These are phyloP conservation scores for Propithecus deckenii DNA, from an alignment of 2,797 vertebrate genomes.

Conservation along the genomic window DNA sequence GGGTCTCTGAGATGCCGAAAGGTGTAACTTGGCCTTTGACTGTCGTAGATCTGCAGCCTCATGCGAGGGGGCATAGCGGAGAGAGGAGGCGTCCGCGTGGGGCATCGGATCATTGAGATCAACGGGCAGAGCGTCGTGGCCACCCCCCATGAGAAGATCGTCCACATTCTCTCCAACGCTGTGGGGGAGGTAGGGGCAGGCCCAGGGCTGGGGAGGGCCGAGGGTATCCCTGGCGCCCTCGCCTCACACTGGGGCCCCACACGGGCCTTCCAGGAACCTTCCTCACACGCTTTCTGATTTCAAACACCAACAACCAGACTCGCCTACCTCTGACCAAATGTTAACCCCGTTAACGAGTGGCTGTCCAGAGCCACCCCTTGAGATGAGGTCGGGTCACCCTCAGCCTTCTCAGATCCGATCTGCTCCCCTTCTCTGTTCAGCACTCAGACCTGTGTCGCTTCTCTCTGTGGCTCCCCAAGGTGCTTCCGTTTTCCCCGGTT, in stretches of 20 bases:
- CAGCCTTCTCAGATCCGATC: background rate
- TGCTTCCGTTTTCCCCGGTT: background rate
- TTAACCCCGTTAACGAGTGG: accelerated
- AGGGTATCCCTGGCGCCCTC: no score
- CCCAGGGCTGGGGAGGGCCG: accelerated
- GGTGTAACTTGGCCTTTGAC: background rate
- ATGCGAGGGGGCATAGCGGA: conserved; percentile 98
- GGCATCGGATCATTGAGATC: conserved; percentile 98
- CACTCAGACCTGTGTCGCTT: background rate
- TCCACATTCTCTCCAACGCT: conserved; percentile 96
- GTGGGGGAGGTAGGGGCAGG: conserved; percentile 93
- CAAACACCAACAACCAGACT: no score
- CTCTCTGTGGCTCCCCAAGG: background rate
- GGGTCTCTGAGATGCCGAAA: accelerated
- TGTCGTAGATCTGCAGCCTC: conserved; percentile 95
- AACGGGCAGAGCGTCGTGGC: conserved; percentile 98
- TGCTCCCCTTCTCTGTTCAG: background rate
- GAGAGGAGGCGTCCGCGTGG: conserved; percentile 96
- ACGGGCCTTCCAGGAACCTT: background rate
- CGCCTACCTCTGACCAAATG: background rate
- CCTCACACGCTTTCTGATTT: background rate
- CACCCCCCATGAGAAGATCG: conserved; percentile 97
- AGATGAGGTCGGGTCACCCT: accelerated
- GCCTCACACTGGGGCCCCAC: accelerated
- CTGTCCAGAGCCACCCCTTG: background rate